Conservation (phyloP, 2,888 invertebrate genomes). For the Unio pictorum region DNA sequence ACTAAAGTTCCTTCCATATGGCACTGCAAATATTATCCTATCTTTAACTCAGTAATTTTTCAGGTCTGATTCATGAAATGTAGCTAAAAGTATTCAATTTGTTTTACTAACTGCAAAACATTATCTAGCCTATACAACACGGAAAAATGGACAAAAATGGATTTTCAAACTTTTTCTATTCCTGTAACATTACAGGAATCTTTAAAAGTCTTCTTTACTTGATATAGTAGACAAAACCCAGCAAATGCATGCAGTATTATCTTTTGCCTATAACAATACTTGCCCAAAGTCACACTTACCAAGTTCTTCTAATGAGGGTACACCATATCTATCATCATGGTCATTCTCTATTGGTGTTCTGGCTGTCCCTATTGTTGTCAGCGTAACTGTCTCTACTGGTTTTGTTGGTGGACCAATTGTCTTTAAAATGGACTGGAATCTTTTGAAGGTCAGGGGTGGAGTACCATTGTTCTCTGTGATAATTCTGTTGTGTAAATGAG, state of each 20-base stretch:
- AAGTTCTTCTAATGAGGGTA: slow-evolving; percentile 88
- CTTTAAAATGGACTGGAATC: slow-evolving; percentile 86
- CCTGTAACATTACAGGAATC: too few species aligned
- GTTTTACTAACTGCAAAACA: too few species aligned
- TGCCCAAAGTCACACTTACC: slow-evolving; percentile 73
- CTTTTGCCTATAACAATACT: neutral
- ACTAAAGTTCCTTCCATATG: too few species aligned
- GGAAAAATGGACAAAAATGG: too few species aligned
- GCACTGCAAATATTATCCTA: too few species aligned
- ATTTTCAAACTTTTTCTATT: too few species aligned
- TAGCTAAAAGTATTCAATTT: too few species aligned
- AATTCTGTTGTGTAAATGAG: slow-evolving; percentile 75
- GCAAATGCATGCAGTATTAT: neutral
- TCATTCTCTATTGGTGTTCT: slow-evolving; percentile 82
- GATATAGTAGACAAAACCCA: neutral
- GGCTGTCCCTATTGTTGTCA: slow-evolving; percentile 76
- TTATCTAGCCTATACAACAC: too few species aligned
- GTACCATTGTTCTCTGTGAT: slow-evolving; percentile 86
- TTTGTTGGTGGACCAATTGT: slow-evolving; percentile 82
- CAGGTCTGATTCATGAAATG: too few species aligned
- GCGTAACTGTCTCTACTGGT: slow-evolving; percentile 77
- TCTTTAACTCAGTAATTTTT: too few species aligned
- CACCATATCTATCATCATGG: slow-evolving; percentile 87
- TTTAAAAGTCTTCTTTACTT: too few species aligned
- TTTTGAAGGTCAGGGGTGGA: slow-evolving; percentile 88